phyloP scores from a whole-genome alignment of 2,113 vertebrate genomes.

The Atractosteus spatula region DNA sequence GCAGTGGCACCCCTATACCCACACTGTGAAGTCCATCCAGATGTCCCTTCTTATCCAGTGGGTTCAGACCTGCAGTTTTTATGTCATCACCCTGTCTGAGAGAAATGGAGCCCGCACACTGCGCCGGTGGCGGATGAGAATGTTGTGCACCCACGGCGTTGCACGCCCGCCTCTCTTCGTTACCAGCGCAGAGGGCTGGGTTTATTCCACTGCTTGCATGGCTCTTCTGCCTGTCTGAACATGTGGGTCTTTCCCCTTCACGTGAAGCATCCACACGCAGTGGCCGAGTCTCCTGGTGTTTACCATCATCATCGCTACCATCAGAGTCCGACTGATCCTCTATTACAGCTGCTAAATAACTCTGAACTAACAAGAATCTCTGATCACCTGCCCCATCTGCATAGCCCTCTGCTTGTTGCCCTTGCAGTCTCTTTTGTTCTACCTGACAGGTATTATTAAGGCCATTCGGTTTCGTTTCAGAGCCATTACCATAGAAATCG shows the following conservation, averaged over 20 bases:
- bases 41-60: slow-evolving; percentile 7
- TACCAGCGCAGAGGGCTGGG: neutral
- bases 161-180: slow-evolving; percentile 7
- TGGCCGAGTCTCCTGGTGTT: neutral
- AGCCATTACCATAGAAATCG: neutral
- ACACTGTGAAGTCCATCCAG: slow-evolving; percentile 11
- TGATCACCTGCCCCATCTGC: neutral
- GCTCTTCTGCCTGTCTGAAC: neutral
- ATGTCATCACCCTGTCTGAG: slow-evolving; percentile 1
- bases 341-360: slow-evolving; percentile 14
- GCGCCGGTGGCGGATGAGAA: slow-evolving; percentile 16
- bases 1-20: neutral
- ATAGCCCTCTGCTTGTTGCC: slow-evolving; percentile 4
- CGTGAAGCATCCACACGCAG: neutral
- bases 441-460: neutral
- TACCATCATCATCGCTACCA: neutral
- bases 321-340: slow-evolving; percentile 16
- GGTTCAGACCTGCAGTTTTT: neutral
- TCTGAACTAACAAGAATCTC: slow-evolving; percentile 18
- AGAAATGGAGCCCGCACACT: neutral
- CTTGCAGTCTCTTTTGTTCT: neutral
- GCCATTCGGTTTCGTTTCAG: neutral
- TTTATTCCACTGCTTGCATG: neutral
- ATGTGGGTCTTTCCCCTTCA: neutral
- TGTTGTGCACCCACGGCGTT: slow-evolving; percentile 13